Base-by-base conservation (phyloP, 1,140 invertebrate species). In the Oncopeltus fasciatus region DNA sequence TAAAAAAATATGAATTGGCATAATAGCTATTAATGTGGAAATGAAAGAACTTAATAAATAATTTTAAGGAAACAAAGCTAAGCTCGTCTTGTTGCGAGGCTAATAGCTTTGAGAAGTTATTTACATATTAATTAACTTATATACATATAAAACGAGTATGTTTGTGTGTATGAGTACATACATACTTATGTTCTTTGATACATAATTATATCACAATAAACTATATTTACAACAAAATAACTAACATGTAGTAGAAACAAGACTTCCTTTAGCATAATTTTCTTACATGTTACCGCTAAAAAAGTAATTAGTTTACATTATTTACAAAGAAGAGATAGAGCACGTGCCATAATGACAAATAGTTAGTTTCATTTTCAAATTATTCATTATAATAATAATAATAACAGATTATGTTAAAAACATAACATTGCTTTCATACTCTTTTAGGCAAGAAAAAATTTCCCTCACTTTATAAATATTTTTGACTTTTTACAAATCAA, bases 271-370 rank as follows among this genome's bases (percentile, higher is more conserved):
- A 24, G 11, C 5, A 24, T 21, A 8, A 18, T 58, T 58, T 21
- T 12, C 18, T 28, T 57, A 28, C 31, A 33, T 33, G 31, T 60
- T 43, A 43, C 58, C 31, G 28, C 57, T 58, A 58, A 31, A 43
- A 33, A 18, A 33, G 14, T n/a, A 31, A 60, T 44, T 60, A 60
- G 33, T 18, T 43, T n/a, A 60, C 38, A 60, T 14, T 43, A 60
- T 58, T 26, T 31, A 33, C 57, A 58, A 20, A 20, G 20, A n/a
- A 4, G n/a, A 58, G 20, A 14, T 56, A n/a, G n/a, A n/a, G n/a
- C n/a, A n/a, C n/a, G n/a, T n/a, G n/a, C n/a, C n/a, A n/a, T n/a
- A n/a, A n/a, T n/a, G n/a, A n/a, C n/a, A n/a, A n/a, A n/a, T n/a
- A n/a, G n/a, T n/a, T n/a, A n/a, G n/a, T n/a, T n/a, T n/a, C n/a